Evolutionary conservation across 2,888 invertebrate genomes (phyloP), one percentile per base, ranked within the genome.

Genomic region (Mechanitis mazaeus): DNA sequence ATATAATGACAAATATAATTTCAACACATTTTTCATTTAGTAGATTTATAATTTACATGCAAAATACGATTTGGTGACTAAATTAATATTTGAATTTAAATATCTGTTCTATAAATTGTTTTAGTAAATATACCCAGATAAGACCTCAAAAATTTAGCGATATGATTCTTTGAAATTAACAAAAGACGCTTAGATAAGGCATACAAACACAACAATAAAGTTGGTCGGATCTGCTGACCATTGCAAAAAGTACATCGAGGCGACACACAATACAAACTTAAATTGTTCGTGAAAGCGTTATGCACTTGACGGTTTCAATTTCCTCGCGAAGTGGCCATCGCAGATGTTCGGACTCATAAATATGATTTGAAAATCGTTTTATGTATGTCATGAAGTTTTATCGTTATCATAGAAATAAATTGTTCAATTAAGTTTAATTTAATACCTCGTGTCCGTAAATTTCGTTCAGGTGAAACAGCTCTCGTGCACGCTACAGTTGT

Each of bases 331-430:
- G 85, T 80, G 77, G 80, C 87, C 80, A 79, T 81, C 80, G 82
- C 85, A 87, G 83, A 86, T 89, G 87, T 85, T 85, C 79, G 76
- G 81, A 80, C 80, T 82, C 84, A 81, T 88, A 90, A 90, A 88
- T 89, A 89, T 89, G 85, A 90, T 88, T 89, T 87, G 85, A 88
- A 85, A 88, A 89, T 88, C 85, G 87, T 86, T 89, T 88, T 87
- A 88, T 87, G 87, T 89, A 86, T 87, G 82, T 83, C 86, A 84
- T 90, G 88, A 90, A 90, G 81, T 90, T 90, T 90, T 90, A 90
- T 90, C 87, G 85, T 74, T 73, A 75, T 71, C 78, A 80, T 75
- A 73, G 78, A 78, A 78, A 81, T 53, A 76, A 78, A 78, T 75
- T 2, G 50, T 50, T 50, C 28, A 50, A 31, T 50, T 50, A 50